Base-by-base conservation (phyloP, 2,888 invertebrate genomes). In the Osmoderma eremita region DNA sequence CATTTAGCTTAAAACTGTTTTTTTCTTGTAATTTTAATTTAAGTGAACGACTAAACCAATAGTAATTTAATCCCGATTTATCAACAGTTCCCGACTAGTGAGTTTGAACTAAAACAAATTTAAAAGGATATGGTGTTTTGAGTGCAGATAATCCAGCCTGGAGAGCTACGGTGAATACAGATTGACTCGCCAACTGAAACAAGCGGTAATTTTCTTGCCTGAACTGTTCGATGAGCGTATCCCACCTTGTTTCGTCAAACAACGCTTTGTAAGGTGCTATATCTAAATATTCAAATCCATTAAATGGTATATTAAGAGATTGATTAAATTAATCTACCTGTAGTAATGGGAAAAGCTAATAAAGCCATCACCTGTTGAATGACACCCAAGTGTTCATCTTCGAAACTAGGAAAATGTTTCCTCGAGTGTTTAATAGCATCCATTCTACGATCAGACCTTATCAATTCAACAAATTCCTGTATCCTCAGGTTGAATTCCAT, bases 281-380 rank as follows among this genome's bases (percentile, higher is more conserved):
- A 67, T 85, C 88, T 88, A 53, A 5, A 53, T 48, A 75, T 65
- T 74, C 72, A 65, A 58, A 22, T 38, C 15, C 15, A 42, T 18
- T 13, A 22, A 30, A 5, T 10, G 30, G 10, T 6, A 6, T 8
- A 30, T 30, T 30, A 4, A 3, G 8, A 6, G 10, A 8, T 30
- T 1, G 1, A 2, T 1, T 3, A 30, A 30, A 49, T 18, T 13
- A 22, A 38, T 30, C 63, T 53, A 69, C 62, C 48, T 65, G 94
- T 93, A 74, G 90, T 89, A 53, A 90, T 87, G n/a, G 94, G 93
- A 82, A 97, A 97, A 1, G 97, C 98, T 54, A 98, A 85, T 76
- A 98, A 88, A 45, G 95, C 97, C 97, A 98, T 98, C 72, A 94
- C 95, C 78, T 93, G 92, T 80, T 96, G 95, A 56, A 98, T 94